Conservation (phyloP, 2,888 invertebrate species). For the Acronicta psi region DNA sequence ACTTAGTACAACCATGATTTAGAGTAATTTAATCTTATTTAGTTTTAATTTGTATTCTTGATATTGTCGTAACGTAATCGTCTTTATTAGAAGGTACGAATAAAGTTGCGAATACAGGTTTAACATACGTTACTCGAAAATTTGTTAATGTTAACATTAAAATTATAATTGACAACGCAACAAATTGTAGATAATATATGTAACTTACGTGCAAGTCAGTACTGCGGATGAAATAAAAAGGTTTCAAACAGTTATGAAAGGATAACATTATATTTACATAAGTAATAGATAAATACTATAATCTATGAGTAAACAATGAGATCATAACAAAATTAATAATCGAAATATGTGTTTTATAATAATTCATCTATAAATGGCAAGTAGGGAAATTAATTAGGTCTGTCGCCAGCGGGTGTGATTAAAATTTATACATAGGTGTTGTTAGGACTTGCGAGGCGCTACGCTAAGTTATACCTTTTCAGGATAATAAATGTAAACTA, state of each 20-base stretch:
- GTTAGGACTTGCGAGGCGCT: too few species aligned
- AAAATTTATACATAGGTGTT: too few species aligned
- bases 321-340: conserved; percentile 44
- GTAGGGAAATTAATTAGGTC: neutral
- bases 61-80: too few species aligned
- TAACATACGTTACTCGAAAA: too few species aligned
- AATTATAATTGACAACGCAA: conserved; percentile 16
- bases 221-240: conserved; percentile 9
- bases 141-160: neutral
- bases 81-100: too few species aligned
- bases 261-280: conserved; percentile 9
- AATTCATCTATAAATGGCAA: neutral
- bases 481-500: too few species aligned
- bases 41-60: too few species aligned
- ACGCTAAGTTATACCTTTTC: too few species aligned
- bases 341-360: neutral
- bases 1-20: too few species aligned
- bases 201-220: conserved; percentile 16
- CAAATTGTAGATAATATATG: neutral
- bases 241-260: conserved; percentile 10
- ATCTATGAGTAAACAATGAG: conserved; percentile 49
- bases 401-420: too few species aligned
- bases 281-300: conserved; percentile 21
- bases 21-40: too few species aligned
- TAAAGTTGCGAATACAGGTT: too few species aligned